Base-by-base conservation (phyloP, 1,140 invertebrate species). In the Calliopsis andreniformis region DNA sequence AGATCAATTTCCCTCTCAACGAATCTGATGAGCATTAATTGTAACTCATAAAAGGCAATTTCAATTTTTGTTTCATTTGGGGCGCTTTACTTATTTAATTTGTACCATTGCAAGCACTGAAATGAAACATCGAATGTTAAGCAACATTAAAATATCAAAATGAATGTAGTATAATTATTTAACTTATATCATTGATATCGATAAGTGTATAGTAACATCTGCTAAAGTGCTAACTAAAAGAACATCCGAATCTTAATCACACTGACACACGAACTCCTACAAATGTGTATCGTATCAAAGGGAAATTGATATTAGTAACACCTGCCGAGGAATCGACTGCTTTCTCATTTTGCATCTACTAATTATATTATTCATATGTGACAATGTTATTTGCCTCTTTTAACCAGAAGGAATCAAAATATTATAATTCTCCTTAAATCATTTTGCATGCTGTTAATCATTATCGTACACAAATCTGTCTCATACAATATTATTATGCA, bases 301-400 rank as follows among this genome's bases (percentile, higher is more conserved):
- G 25, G 35, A 56, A 68, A 56, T 32, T 56, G 66, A 43, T 56
- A 35, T 68, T 12, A 32, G 1, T 23, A 35, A 68, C 35, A 68
- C 66, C 66, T 56, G 66, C n/a, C 35, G 51, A 42, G 32, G 4
- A 58, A 55, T 58, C 28, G 67, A 32, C 28, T 32, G 35, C n/a
- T 66, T 69, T 58, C 25, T 0, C 10, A 23, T 23, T 18, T 58
- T 69, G n/a, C 28, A n/a, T 0, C 53, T 10, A 32, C 32, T 69
- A 69, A 45, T 58, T 35, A n/a, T 39, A 56, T 58, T 69, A 58
- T 16, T 14, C 42, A 20, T 23, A 58, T 1, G 16, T 53, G 14
- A 69, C 53, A 16, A 30, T 12, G 20, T 45, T 67, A 39, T 66
- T 63, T 63, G 28, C 49, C 43, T 25, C 23, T 5, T 0, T n/a